Evolutionary conservation across 2,888 invertebrate genomes (phyloP).

Genomic region (Himalopsyche japonica): DNA sequence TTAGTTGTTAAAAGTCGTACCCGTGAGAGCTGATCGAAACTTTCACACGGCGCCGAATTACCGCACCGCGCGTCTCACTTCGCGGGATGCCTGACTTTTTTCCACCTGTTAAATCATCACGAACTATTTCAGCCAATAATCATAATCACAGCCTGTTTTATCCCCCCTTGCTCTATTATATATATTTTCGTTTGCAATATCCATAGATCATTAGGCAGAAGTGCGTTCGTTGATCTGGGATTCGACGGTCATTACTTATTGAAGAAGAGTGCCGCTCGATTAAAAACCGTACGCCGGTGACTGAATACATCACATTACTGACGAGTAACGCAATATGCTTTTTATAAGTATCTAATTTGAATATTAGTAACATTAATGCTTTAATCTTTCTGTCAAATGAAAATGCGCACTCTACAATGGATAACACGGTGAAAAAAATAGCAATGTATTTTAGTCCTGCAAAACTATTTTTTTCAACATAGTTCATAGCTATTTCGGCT

Average conservation of each 20-base stretch:
- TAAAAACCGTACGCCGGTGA: conserved; percentile 1
- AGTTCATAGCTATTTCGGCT: too few relatives aligned
- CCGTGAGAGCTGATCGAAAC: background rate
- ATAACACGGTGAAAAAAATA: too few relatives aligned
- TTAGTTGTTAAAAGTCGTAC: too few relatives aligned
- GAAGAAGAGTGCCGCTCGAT: background rate
- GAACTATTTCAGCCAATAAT: background rate
- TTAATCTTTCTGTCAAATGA: background rate
- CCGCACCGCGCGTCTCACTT: too few relatives aligned
- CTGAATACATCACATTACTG: background rate
- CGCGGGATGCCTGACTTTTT: background rate
- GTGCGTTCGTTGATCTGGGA: conserved; percentile 15
- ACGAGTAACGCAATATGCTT: background rate
- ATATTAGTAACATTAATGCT: conserved; percentile 8
- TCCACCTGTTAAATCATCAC: background rate
- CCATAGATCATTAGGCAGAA: conserved; percentile 5
- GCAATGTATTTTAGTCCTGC: too few relatives aligned
- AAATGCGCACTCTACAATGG: background rate
- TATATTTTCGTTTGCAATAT: background rate
- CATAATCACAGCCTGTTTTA: background rate
- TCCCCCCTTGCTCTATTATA: background rate
- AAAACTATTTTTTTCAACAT: too few relatives aligned
- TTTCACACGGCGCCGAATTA: background rate
- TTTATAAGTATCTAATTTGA: background rate
- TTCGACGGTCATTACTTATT: background rate